Evolutionary conservation across 2,888 invertebrate species (phyloP).

Genomic region (Eledona agricola): DNA sequence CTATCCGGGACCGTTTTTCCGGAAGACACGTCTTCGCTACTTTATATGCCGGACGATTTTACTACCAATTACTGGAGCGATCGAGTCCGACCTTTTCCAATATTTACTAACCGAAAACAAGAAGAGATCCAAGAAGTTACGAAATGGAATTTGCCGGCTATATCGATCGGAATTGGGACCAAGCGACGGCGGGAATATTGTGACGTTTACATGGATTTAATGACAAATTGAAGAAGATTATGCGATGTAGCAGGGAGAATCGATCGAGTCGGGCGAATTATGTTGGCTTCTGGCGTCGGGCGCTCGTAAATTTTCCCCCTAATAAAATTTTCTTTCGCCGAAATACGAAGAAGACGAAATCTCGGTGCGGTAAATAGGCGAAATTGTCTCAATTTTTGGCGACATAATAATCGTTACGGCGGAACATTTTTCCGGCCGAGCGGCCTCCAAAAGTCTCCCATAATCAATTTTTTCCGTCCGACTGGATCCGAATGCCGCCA

Average conservation of each 20-base stretch:
- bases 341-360: conserved; percentile 39
- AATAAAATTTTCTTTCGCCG: conserved; percentile 45
- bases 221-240: conserved; percentile 42
- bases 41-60: conserved; percentile 37
- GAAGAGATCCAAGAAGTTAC: conserved; percentile 29
- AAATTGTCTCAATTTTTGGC: conserved; percentile 11
- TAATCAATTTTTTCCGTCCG: conserved; percentile 34
- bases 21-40: conserved; percentile 27
- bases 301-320: conserved; percentile 45
- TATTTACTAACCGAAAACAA: conserved; percentile 34
- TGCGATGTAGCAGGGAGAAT: conserved; percentile 29
- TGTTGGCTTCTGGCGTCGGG: conserved; percentile 44
- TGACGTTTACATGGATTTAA: conserved; percentile 41
- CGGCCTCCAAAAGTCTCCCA: conserved; percentile 22
- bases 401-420: conserved; percentile 15
- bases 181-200: too few species aligned
- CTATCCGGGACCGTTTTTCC: conserved; percentile 21
- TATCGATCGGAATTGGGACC: conserved; percentile 31
- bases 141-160: conserved; percentile 31
- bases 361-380: conserved; percentile 20
- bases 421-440: conserved; percentile 32
- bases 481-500: conserved; percentile 22
- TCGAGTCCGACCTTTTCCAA: conserved; percentile 29
- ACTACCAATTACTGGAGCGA: conserved; percentile 35
- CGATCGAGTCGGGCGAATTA: conserved; percentile 41